Conservation (phyloP, 2,888 invertebrate species). For the Drosophila greeni region DNA sequence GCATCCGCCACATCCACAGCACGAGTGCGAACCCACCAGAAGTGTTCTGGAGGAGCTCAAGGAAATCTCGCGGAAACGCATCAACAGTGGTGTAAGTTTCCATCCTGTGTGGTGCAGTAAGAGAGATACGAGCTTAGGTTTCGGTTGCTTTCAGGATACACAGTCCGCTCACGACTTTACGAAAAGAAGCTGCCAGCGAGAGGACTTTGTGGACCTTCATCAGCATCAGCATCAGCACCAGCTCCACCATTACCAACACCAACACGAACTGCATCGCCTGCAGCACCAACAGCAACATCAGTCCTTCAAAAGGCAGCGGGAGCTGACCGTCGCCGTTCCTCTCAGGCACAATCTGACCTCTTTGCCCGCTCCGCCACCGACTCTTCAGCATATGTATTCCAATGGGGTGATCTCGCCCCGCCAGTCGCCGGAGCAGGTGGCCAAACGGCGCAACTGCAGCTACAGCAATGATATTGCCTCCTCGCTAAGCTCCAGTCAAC, state of each 20-base stretch:
- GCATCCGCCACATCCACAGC: conserved; percentile 74
- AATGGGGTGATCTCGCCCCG: conserved; percentile 11
- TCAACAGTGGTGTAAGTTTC: conserved; percentile 79
- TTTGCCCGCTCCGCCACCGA: conserved; percentile 7
- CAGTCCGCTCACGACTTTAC: conserved; percentile 58
- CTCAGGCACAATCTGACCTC: conserved; percentile 43
- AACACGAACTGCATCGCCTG: not conserved
- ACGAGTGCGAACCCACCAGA: conserved; percentile 79
- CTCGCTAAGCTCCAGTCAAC: conserved; percentile 77
- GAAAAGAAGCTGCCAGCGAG: conserved; percentile 76
- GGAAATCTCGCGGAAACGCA: conserved; percentile 81
- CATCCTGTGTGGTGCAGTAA: not conserved
- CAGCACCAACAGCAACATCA: conserved; percentile 1
- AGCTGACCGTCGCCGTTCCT: conserved; percentile 58
- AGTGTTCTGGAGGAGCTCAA: conserved; percentile 81
- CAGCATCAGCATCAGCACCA: conserved; percentile 8
- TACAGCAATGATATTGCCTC: conserved; percentile 78
- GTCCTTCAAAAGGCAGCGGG: conserved; percentile 73
- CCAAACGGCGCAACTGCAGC: conserved; percentile 75
- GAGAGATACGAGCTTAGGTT: conserved; percentile 3
- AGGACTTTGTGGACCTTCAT: conserved; percentile 51
- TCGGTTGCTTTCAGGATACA: conserved; percentile 67
- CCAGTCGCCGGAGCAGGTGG: conserved; percentile 72
- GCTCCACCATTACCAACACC: conserved; percentile 9
- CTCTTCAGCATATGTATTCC: conserved; percentile 31